phyloP scores from a whole-genome alignment of 2,888 invertebrate genomes.

The Monopis laevigella region DNA sequence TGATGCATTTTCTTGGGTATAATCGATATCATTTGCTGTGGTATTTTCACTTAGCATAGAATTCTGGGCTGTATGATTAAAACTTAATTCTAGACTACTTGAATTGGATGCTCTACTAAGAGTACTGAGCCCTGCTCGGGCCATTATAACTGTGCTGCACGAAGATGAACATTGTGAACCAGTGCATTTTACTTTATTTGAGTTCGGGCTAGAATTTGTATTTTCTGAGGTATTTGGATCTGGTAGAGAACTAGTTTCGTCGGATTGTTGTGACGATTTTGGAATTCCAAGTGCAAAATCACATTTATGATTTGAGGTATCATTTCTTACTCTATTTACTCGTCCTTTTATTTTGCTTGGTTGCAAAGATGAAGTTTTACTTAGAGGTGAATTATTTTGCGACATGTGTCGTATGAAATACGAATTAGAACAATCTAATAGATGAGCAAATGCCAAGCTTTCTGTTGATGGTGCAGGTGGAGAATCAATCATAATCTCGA shows the following conservation, averaged over 20 bases:
- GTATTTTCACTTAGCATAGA: constrained; percentile 79
- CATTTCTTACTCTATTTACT: constrained; percentile 39
- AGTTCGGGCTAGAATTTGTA: constrained; percentile 64
- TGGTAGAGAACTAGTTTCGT: constrained; percentile 42
- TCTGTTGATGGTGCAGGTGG: constrained; percentile 89
- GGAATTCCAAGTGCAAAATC: constrained; percentile 13
- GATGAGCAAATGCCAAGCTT: constrained; percentile 82
- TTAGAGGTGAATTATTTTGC: constrained; percentile 36
- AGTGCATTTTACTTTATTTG: constrained; percentile 70
- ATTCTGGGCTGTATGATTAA: constrained; percentile 88
- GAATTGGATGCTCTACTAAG: constrained; percentile 77
- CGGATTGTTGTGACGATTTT: constrained; percentile 32
- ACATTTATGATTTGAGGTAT: constrained; percentile 26
- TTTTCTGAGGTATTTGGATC: constrained; percentile 56
- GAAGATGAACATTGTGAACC: constrained; percentile 88
- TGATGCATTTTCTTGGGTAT: constrained; percentile 65
- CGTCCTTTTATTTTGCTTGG: constrained; percentile 30
- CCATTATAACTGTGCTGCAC: constrained; percentile 86
- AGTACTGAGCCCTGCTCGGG: constrained; percentile 56
- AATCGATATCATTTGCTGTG: constrained; percentile 73
- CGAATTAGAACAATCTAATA: constrained; percentile 70
- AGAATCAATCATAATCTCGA: constrained; percentile 86
- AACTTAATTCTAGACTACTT: constrained; percentile 85
- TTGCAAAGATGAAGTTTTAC: constrained; percentile 47
- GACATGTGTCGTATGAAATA: constrained; percentile 44